phyloP scores from a whole-genome alignment of 2,888 invertebrate genomes.

The Heliconius ethilla region DNA sequence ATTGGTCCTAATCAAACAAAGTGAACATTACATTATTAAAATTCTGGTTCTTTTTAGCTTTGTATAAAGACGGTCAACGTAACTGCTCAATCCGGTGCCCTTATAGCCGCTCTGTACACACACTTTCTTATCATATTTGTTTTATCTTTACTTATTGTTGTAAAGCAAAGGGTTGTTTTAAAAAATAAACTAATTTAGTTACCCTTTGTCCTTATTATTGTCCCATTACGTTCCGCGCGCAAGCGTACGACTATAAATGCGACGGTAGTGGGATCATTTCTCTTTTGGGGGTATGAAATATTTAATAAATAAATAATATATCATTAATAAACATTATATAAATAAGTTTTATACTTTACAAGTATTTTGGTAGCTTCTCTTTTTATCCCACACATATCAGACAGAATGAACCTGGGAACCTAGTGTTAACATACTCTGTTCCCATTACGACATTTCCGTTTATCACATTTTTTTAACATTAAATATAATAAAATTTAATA shows the following conservation, averaged over 20 bases:
- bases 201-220: no score
- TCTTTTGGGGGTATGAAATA: no score
- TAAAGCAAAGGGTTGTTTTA: background rate
- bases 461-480: no score
- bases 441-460: background rate
- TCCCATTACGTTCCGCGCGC: no score
- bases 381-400: background rate
- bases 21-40: background rate
- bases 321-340: no score
- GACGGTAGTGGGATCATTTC: no score
- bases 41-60: constrained; percentile 51
- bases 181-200: background rate
- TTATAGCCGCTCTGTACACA: constrained; percentile 31
- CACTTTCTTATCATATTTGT: constrained; percentile 37
- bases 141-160: constrained; percentile 26
- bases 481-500: no score
- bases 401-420: background rate
- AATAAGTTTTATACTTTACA: no score
- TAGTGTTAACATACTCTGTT: background rate
- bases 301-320: no score
- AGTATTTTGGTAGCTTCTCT: background rate
- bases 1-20: background rate
- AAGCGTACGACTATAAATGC: no score
- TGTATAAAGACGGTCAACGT: constrained; percentile 65
- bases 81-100: constrained; percentile 64